These are phyloP conservation scores for Oreamnos americanus DNA, from an alignment of 2,113 vertebrate genomes.

Conservation along the genomic window DNA sequence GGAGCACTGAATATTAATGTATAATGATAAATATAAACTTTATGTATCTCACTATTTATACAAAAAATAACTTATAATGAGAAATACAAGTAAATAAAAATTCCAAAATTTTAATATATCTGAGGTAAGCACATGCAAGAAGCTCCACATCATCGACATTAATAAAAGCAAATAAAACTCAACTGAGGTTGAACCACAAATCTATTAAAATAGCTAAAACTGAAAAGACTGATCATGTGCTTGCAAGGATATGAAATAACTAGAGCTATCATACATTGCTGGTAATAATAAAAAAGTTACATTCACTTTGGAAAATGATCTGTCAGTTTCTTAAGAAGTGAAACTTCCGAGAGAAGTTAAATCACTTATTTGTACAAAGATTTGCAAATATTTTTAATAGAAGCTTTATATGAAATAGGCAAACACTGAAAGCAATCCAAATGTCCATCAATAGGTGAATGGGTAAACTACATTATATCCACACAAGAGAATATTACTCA, in stretches of 20 bases:
- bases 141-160: not conserved
- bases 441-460: not conserved
- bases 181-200: not conserved
- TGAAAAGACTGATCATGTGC: not conserved
- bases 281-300: not conserved
- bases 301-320: not conserved
- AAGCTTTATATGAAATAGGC: not conserved
- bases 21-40: not conserved
- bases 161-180: not conserved
- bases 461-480: not conserved
- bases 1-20: not conserved
- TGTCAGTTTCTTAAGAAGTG: not conserved
- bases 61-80: not conserved
- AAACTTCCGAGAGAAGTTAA: not conserved
- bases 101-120: not conserved
- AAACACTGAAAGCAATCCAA: not conserved
- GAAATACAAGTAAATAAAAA: not conserved
- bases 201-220: not conserved
- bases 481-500: not conserved
- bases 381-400: not conserved
- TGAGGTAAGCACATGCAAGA: not conserved
- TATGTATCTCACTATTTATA: not conserved
- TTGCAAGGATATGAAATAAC: not conserved
- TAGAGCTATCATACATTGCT: not conserved
- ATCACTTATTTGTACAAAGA: not conserved